Conservation (phyloP, 2,888 invertebrate genomes). For the Apamea monoglypha region DNA sequence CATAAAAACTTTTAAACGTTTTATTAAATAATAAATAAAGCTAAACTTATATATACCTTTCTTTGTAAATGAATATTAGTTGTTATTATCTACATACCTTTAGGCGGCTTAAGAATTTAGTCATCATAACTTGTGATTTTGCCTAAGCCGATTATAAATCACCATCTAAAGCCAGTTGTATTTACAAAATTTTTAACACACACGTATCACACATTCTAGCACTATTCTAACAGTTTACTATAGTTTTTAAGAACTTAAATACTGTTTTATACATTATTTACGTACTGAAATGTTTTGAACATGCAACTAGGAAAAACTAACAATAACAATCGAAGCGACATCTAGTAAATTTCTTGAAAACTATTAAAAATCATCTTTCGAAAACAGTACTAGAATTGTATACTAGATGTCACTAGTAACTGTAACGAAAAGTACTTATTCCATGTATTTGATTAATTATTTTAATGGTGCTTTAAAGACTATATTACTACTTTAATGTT, state of each 20-base stretch:
- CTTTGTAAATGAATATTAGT: neutral
- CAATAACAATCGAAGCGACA: constrained; percentile 47
- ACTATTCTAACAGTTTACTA: constrained; percentile 19
- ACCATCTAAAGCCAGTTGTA: constrained; percentile 1
- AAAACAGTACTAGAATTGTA: neutral
- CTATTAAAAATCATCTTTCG: neutral
- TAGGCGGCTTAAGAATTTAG: constrained; percentile 41
- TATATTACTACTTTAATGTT: too few species aligned
- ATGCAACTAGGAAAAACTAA: constrained; percentile 16
- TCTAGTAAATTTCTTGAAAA: constrained; percentile 17
- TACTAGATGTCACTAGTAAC: constrained; percentile 40
- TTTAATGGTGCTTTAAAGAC: too few species aligned
- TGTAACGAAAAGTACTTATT: neutral
- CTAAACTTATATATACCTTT: neutral
- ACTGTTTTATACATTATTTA: constrained; percentile 39
- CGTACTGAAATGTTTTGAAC: constrained; percentile 47
- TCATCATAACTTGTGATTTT: constrained; percentile 37
- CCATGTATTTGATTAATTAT: too few species aligned
- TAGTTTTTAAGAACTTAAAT: neutral
- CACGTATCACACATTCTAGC: constrained; percentile 23
- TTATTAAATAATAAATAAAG: neutral
- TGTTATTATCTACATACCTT: constrained; percentile 47
- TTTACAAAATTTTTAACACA: constrained; percentile 1
- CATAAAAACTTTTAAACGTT: neutral
- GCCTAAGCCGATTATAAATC: neutral